Conservation (phyloP, 2,888 invertebrate genomes). For the Pterobdella sp. region DNA sequence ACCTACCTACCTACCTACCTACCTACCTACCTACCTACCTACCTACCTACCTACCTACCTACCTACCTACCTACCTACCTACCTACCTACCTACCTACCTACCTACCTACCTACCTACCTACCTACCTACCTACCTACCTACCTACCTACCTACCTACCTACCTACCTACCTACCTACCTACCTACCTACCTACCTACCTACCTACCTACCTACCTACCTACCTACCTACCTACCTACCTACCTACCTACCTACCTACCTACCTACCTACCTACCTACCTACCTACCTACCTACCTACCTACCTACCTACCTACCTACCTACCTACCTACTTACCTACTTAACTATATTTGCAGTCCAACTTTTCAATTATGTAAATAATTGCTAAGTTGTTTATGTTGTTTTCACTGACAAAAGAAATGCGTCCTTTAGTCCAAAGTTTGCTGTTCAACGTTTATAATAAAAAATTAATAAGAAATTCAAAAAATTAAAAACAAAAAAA, state of each 20-base stretch:
- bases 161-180: not conserved
- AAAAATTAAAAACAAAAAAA: no score
- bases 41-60: conserved; percentile 46
- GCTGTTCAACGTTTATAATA: no score
- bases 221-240: conserved; percentile 11
- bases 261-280: not conserved
- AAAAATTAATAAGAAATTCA: no score
- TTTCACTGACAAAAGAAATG: no score
- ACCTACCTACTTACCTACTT: not conserved
- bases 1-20: conserved; percentile 31
- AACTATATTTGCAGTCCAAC: not conserved
- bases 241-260: conserved; percentile 10
- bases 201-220: not conserved
- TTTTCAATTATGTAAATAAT: no score
- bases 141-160: not conserved
- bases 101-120: not conserved
- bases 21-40: conserved; percentile 30
- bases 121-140: conserved; percentile 5
- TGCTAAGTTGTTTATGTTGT: no score
- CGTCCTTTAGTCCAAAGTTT: no score
- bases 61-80: conserved; percentile 50
- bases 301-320: conserved; percentile 9
- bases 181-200: not conserved
- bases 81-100: conserved; percentile 17
- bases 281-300: conserved; percentile 9